phyloP scores from a whole-genome alignment of 2,113 vertebrate species.

The Aythya baeri region DNA sequence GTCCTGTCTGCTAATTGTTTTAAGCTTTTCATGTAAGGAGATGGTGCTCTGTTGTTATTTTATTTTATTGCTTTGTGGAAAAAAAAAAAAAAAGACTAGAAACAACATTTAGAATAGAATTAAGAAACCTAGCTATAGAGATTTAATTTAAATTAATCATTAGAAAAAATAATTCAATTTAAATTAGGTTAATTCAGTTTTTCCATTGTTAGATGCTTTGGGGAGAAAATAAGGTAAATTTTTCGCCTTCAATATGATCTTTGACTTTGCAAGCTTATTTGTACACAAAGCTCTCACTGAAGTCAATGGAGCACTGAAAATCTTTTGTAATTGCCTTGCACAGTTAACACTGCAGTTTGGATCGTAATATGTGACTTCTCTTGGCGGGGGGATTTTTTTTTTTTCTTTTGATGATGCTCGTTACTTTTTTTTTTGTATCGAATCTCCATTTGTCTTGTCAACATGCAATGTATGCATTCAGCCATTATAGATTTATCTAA shows the following conservation, averaged over 20 bases:
- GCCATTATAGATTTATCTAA: background rate
- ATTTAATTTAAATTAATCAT: background rate
- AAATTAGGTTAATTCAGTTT: background rate
- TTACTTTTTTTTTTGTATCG: background rate
- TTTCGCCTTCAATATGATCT: background rate
- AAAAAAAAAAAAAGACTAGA: background rate
- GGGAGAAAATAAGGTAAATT: background rate
- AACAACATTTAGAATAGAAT: background rate
- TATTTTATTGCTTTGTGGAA: background rate
- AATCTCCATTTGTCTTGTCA: background rate
- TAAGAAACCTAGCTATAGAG: background rate
- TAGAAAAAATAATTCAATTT: background rate
- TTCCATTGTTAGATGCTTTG: background rate
- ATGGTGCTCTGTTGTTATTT: background rate
- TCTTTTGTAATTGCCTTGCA: background rate
- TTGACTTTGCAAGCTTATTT: background rate
- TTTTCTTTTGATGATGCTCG: background rate
- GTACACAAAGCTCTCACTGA: constrained; percentile 17
- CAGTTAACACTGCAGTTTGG: background rate
- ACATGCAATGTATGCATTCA: background rate
- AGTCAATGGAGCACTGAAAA: constrained; percentile 39
- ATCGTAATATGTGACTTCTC: background rate
- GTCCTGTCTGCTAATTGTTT: constrained; percentile 53
- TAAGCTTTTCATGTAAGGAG: constrained; percentile 53
- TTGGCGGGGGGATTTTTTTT: background rate